Base-by-base conservation (phyloP, 2,797 vertebrate species). In the Mormyrus proboscirostris region DNA sequence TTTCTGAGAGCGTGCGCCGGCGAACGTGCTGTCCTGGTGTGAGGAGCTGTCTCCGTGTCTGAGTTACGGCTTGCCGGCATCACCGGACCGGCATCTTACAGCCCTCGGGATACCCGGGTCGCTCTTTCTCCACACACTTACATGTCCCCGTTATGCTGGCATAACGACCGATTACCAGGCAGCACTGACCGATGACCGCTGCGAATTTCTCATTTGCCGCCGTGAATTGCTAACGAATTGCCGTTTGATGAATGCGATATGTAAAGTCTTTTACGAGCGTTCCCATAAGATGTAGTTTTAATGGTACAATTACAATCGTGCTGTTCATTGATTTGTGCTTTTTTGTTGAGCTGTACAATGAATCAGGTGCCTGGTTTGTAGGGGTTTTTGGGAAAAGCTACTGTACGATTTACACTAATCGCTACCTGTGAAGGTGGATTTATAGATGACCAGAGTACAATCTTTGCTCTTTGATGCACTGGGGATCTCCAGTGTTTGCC, bases 241-340 rank as follows among this genome's bases (percentile, higher is more conserved):
- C 8, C 2, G 85, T 33, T 33, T 86, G 85, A 55, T 55, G 50
- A 33, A 86, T 86, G 85, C 51, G 4, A 53, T 86, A 55, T 53
- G 29, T 55, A 86, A 53, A 53, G 51, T 19, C 51, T 38, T 22
- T 55, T 57, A 83, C 44, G 7, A 83, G 79, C 41, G 16, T 29
- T 55, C 12, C 84, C 51, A 55, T 57, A 86, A 29, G 14, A 86
- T 86, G 50, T 57, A 38, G 7, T 57, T 86, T 57, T 86, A 86
- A 86, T 53, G 50, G 85, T 57, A 50, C 85, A 53, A 53, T 86
- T 53, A 86, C 51, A 33, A n/a, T 55, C 33, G 2, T 49, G 51
- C 50, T 55, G 84, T 86, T 55, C 25, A 86, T 86, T 51, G 85
- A 86, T 86, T 86, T 57, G 22, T 33, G 29, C 85, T 25, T 50